These are phyloP conservation scores for Morbakka virulenta DNA, from an alignment of 30 jellyfish, hydroid and myxozoan species.

Conservation along the genomic window DNA sequence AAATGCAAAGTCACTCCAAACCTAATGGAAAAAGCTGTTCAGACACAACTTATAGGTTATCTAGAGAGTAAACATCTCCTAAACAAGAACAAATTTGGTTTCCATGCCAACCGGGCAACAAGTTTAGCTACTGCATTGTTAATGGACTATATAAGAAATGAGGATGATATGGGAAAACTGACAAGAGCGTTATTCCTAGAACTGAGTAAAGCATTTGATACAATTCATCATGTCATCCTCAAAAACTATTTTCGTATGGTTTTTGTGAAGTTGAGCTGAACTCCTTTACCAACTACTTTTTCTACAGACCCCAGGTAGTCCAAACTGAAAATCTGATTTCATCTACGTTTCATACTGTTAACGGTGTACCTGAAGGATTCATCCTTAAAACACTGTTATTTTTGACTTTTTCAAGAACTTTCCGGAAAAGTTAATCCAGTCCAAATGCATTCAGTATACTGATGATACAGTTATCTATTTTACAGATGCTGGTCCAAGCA, in stretches of 20 bases:
- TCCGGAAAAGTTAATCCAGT: too few relatives aligned
- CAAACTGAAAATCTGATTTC: constrained; percentile 20
- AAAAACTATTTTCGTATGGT: constrained; percentile 45
- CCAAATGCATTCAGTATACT: too few relatives aligned
- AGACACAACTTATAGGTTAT: constrained; percentile 16
- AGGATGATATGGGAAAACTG: constrained; percentile 14
- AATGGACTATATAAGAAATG: constrained; percentile 33
- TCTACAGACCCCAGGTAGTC: too few relatives aligned
- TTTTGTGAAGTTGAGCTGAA: constrained; percentile 7
- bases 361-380: constrained; percentile 62
- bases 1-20: too few relatives aligned
- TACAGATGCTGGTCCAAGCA: too few relatives aligned
- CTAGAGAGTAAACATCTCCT: constrained; percentile 14
- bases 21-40: too few relatives aligned
- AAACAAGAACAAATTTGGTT: constrained; percentile 38
- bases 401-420: too few relatives aligned
- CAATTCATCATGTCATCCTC: constrained; percentile 15
- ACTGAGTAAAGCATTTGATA: constrained; percentile 53
- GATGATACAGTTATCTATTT: constrained; percentile 18
- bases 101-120: constrained; percentile 23
- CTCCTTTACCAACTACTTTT: constrained; percentile 13
- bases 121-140: constrained; percentile 48
- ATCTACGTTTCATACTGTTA: constrained; percentile 15
- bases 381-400: constrained; percentile 42
- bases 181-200: constrained; percentile 46